Evolutionary conservation across 1,140 invertebrate species (phyloP), one percentile per base, ranked within the genome.

Genomic region (Amphibalanus amphitrite): DNA sequence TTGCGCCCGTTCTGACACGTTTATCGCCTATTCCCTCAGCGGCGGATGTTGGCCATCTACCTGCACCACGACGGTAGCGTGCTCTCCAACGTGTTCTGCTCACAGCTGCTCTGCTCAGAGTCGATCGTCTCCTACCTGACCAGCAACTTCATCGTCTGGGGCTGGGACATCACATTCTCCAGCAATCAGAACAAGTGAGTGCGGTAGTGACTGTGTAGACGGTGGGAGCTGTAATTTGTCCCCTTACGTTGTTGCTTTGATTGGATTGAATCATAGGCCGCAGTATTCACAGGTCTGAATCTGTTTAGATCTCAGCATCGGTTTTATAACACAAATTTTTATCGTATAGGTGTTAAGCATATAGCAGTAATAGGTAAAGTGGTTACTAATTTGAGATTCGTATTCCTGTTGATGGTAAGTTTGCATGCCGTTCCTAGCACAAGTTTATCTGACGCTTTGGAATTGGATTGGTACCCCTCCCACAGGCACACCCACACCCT

Each of bases 61-160:
- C 83, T 97, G 29, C 94, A 98, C 79, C 93, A 97, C 79, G 94
- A 97, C 80, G 87, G 86, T 40, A 96, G 93, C 76, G 92, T 97
- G 70, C 82, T 94, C 74, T 88, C 93, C 69, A 95, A 98, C 82
- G 92, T 97, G 73, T 98, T 97, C 85, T 97, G 94, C 82, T 93
- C 93, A 71, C 91, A 97, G 80, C 83, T 95, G 71, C 82, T 97
- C 72, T 93, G 93, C 79, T 89, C 88, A 76, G 93, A 95, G 78
- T 89, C 89, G 69, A 88, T 97, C 69, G 86, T 95, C 69, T 89
- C 92, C 79, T 89, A 89, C 73, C 84, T 97, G 38, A 87, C 88
- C 70, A 86, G 85, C 33, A 93, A 95, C 83, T 97, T 96, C 82
- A 82, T 97, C 29, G 85, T 93, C 0, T 97, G 92, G 87, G 93